These are phyloP conservation scores for Cyphomyrus plagiostoma DNA, from an alignment of 2,113 vertebrate genomes.

Conservation along the genomic window DNA sequence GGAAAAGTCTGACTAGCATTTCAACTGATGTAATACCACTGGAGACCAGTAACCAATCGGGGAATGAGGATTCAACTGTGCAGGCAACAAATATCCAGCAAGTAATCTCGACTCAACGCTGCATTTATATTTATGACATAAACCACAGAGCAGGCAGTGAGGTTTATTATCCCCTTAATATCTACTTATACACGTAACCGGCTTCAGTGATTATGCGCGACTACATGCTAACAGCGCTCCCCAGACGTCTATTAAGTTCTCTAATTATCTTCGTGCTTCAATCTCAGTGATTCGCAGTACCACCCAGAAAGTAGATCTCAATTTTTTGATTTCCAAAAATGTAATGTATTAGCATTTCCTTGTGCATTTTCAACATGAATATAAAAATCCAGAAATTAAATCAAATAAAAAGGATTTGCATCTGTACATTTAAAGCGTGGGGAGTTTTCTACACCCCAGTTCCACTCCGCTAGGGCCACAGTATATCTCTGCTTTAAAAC, in stretches of 20 bases:
- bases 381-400: background rate
- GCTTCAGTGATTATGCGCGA: background rate
- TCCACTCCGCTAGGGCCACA: background rate
- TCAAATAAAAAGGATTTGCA: background rate
- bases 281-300: background rate
- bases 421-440: background rate
- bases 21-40: background rate
- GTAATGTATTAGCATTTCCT: background rate
- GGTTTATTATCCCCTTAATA: background rate
- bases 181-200: background rate
- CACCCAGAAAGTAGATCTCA: background rate
- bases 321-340: background rate
- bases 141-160: background rate
- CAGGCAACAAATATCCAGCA: background rate
- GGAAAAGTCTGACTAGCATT: background rate
- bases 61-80: background rate
- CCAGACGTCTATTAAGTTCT: background rate
- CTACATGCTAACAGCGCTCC: background rate
- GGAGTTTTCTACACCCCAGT: background rate
- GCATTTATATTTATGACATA: conserved; percentile 2
- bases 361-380: background rate
- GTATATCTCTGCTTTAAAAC: background rate
- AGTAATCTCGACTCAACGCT: background rate
- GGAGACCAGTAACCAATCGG: background rate
- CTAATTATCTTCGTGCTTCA: background rate